phyloP scores from a whole-genome alignment of 2,797 vertebrate genomes.

The Anabacerthia variegaticeps region DNA sequence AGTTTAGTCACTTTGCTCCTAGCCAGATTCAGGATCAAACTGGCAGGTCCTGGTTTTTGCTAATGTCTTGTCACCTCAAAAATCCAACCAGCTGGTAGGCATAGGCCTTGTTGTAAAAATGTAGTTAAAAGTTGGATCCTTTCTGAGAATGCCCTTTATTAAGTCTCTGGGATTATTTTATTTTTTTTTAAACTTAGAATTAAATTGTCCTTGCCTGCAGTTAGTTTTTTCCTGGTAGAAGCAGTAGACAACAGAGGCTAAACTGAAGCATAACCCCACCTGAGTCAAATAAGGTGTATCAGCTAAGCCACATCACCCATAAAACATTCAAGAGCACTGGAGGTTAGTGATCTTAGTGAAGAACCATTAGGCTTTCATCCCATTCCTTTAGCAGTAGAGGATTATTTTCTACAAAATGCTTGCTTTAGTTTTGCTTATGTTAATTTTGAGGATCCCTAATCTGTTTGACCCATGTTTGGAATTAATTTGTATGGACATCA shows the following conservation, averaged over 20 bases:
- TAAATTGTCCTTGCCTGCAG: not conserved
- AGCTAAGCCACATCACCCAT: not conserved
- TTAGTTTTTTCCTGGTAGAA: not conserved
- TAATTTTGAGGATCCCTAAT: not conserved
- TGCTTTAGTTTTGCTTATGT: not conserved
- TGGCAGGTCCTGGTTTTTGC: not conserved
- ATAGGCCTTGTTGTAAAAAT: not conserved
- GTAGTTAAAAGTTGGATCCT: not conserved
- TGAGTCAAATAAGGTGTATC: not conserved
- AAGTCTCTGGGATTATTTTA: not conserved
- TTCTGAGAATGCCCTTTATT: not conserved
- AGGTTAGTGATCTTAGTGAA: not conserved
- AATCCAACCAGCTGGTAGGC: not conserved
- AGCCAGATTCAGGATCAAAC: not conserved
- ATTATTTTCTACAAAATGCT: not conserved
- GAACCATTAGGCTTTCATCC: not conserved
- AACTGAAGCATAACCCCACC: not conserved
- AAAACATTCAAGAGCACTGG: not conserved
- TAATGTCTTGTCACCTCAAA: not conserved
- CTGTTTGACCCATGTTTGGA: not conserved
- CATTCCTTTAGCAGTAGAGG: not conserved
- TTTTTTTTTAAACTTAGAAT: not conserved
- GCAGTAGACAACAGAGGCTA: not conserved
- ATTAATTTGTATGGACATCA: not conserved
- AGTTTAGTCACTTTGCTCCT: not conserved